Conservation (phyloP, 2,113 vertebrate species). For the Hypocryptadius cinnamomeus region DNA sequence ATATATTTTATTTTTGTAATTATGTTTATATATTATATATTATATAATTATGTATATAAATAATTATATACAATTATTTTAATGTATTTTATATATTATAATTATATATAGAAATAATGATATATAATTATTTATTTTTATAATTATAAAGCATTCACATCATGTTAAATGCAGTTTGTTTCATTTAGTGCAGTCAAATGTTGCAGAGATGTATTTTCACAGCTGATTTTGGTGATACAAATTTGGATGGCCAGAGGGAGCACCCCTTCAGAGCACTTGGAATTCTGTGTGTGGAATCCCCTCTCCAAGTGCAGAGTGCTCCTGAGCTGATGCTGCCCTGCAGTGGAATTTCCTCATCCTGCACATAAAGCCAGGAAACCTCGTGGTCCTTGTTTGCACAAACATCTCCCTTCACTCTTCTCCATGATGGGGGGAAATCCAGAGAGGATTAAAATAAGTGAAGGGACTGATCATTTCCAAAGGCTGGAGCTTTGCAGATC, state of each 20-base stretch:
- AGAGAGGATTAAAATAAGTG: slow-evolving; percentile 1
- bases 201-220: neutral
- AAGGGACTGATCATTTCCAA: neutral
- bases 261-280: neutral
- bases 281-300: neutral
- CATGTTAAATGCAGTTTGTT: neutral
- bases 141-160: neutral
- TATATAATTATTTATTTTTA: no score
- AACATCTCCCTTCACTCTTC: neutral
- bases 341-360: neutral
- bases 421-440: neutral
- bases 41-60: no score
- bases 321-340: neutral
- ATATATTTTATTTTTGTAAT: no score
- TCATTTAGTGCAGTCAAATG: neutral
- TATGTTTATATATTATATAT: no score
- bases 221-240: neutral
- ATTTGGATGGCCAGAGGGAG: neutral
- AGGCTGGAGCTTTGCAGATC: neutral
- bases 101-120: no score
- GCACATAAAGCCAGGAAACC: neutral
- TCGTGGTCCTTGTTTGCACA: neutral
- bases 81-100: no score
- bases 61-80: no score
- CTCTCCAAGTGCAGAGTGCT: neutral